phyloP scores from a whole-genome alignment of 2,113 vertebrate genomes.

The Camelus bactrianus region DNA sequence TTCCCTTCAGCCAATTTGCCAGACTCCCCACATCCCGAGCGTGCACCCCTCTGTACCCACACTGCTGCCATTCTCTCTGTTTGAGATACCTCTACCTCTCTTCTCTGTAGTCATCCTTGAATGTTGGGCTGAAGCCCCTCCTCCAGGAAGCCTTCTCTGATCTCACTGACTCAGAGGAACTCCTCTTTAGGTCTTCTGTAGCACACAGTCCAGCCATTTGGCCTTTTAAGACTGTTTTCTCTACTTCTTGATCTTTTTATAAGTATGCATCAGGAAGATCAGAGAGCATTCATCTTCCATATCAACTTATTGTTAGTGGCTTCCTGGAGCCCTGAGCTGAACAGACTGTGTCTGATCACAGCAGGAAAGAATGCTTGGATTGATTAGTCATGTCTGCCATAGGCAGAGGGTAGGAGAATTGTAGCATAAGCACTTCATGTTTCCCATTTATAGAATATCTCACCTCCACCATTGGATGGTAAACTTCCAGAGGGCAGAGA shows the following conservation, averaged over 20 bases:
- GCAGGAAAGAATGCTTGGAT: neutral
- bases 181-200: neutral
- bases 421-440: neutral
- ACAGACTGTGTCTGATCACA: neutral
- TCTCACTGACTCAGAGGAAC: neutral
- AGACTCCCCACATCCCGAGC: rapidly evolving
- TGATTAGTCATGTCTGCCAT: neutral
- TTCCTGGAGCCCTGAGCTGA: neutral
- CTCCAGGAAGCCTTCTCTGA: neutral
- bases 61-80: neutral
- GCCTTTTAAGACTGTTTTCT: neutral
- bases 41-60: neutral
- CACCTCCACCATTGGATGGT: no score
- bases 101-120: neutral
- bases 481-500: neutral
- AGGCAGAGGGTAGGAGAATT: neutral
- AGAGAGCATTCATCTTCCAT: neutral
- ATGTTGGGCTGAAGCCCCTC: neutral
- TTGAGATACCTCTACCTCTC: neutral
- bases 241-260: neutral
- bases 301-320: neutral
- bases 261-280: neutral
- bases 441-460: neutral
- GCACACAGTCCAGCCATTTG: neutral
- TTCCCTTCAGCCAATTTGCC: neutral